Percentiles rank a stretch among this genome's conserved stretches.
Conservation (phyloP, 1,140 invertebrate species). For the Philotrypesis tridentata region DNA sequence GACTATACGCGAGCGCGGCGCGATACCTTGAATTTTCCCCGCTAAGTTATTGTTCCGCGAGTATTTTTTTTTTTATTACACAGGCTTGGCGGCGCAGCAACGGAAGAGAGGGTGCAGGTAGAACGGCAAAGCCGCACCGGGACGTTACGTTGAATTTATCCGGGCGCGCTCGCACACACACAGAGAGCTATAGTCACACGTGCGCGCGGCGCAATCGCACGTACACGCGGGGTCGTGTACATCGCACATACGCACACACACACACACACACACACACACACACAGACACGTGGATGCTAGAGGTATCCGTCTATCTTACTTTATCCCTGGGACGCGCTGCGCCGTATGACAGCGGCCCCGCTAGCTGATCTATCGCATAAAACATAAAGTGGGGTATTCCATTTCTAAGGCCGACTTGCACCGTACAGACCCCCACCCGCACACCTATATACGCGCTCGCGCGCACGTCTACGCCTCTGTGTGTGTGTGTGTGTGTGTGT, state of each 20-base stretch:
- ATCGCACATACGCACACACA: too few relatives aligned
- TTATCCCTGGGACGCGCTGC: slow-evolving; percentile 69
- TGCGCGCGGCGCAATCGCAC: background rate
- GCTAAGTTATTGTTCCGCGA: slow-evolving; percentile 24
- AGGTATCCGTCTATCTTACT: slow-evolving; percentile 73
- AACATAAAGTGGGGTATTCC: slow-evolving; percentile 73
- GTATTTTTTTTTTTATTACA: slow-evolving; percentile 33
- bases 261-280: background rate
- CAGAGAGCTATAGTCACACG: background rate
- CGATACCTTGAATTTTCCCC: slow-evolving; percentile 18
- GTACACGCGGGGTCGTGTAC: slow-evolving; percentile 25
- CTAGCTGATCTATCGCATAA: slow-evolving; percentile 74
- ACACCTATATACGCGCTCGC: background rate
- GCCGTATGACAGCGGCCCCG: slow-evolving; percentile 69
- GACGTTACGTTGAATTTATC: slow-evolving; percentile 72
- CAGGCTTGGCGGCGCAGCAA: background rate
- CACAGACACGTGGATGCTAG: background rate
- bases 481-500: too few relatives aligned
- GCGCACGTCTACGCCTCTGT: background rate
- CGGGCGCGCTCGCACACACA: slow-evolving; percentile 45
- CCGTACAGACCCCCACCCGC: background rate
- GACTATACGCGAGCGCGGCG: background rate
- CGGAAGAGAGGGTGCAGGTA: slow-evolving; percentile 60
- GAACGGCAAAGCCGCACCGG: slow-evolving; percentile 66
- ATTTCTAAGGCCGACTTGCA: slow-evolving; percentile 66